Percentiles rank a stretch among this genome's conserved stretches.
These are phyloP conservation scores for Datnioides undecimradiatus DNA, from an alignment of 2,113 vertebrate genomes.

Conservation along the genomic window DNA sequence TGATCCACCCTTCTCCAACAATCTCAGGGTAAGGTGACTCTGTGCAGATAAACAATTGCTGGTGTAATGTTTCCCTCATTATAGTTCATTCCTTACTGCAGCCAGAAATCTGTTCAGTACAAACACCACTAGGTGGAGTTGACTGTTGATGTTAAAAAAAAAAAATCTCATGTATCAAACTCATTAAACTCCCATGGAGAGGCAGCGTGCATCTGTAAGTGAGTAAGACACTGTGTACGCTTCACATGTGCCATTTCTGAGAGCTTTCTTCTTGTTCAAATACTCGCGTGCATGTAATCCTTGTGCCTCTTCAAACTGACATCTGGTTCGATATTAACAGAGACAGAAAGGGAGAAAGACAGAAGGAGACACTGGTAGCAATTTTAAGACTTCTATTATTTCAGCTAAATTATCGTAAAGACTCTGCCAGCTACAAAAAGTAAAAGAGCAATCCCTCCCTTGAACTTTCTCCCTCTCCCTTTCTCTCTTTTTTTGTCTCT, in stretches of 20 bases:
- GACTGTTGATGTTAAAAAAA: constrained; percentile 73
- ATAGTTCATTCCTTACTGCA: constrained; percentile 46
- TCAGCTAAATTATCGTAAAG: constrained; percentile 41
- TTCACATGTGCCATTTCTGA: constrained; percentile 30
- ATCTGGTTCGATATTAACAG: constrained; percentile 49
- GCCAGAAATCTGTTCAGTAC: constrained; percentile 66
- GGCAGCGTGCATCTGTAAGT: constrained; percentile 50
- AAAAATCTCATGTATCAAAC: constrained; percentile 62
- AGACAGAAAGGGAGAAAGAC: constrained; percentile 10
- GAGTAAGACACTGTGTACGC: constrained; percentile 35
- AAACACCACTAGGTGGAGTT: constrained; percentile 84
- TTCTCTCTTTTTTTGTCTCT: constrained; percentile 55
- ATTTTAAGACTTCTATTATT: constrained; percentile 58
- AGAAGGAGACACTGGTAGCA: constrained; percentile 38
- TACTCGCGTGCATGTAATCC: background rate
- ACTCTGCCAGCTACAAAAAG: constrained; percentile 38
- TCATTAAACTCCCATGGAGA: constrained; percentile 68
- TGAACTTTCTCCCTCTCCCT: constrained; percentile 37
- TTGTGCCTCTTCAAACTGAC: constrained; percentile 15
- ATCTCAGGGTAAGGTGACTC: constrained; percentile 42
- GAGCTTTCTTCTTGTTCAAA: constrained; percentile 28
- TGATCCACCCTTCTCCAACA: constrained; percentile 38
- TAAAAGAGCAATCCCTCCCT: constrained; percentile 46
- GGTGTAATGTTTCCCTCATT: constrained; percentile 57
- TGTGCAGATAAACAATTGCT: constrained; percentile 48